Evolutionary conservation across 1,140 invertebrate species (phyloP).

Genomic region (Magallana gigas): DNA sequence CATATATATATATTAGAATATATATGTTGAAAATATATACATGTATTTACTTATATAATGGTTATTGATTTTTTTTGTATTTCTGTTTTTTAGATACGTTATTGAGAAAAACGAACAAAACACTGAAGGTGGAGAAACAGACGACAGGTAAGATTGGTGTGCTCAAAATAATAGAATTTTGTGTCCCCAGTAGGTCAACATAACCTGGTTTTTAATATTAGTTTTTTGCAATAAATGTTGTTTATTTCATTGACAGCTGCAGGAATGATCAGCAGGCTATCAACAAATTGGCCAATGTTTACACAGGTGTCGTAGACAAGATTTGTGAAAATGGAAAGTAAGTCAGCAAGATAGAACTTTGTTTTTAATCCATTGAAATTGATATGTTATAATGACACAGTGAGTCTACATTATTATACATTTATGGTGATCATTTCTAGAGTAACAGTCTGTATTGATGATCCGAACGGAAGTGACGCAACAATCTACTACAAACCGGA

Average conservation of each 20-base stretch:
- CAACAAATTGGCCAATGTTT: neutral
- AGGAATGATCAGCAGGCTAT: slow-evolving; percentile 20
- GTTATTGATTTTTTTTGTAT: no score
- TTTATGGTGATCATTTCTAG: neutral
- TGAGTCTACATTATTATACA: no score
- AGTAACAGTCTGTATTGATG: slow-evolving; percentile 35
- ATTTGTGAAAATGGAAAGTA: slow-evolving; percentile 2
- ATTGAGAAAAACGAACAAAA: slow-evolving; percentile 3
- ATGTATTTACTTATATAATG: no score
- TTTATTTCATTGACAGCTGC: neutral
- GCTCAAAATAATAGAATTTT: neutral
- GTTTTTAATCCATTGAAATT: no score
- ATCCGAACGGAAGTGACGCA: slow-evolving; percentile 43
- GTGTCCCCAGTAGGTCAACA: neutral
- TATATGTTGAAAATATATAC: no score
- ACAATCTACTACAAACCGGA: slow-evolving; percentile 53
- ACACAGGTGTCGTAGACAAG: neutral
- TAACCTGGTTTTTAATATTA: no score
- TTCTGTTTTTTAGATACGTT: neutral
- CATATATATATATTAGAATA: no score
- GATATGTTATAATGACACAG: no score
- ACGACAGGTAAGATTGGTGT: neutral
- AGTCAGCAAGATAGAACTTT: neutral
- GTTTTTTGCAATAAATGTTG: no score
- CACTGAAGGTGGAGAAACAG: neutral